Evolutionary conservation across 2,113 vertebrate species (phyloP).

Genomic region (Ochotona princeps): DNA sequence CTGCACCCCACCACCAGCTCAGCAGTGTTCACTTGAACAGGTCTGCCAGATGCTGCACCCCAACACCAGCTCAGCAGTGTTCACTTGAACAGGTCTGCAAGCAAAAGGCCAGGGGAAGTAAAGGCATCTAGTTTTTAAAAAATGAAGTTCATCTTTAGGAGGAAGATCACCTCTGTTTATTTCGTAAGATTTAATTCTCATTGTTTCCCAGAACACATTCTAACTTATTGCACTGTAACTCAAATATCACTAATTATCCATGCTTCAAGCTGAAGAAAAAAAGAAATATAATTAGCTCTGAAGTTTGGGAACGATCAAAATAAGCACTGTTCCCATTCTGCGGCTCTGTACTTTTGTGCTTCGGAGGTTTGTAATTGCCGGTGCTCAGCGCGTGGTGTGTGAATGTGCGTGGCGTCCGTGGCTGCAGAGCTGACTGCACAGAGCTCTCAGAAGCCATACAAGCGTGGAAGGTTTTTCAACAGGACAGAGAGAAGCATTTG

Average conservation of each 20-base stretch:
- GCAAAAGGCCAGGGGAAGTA: not conserved
- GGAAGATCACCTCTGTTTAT: conserved; percentile 36
- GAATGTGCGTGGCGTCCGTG: conserved; percentile 1
- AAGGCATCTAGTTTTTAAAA: not conserved
- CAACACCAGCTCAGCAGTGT: no score
- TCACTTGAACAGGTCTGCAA: no score
- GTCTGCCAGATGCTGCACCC: no score
- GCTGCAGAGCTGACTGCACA: not conserved
- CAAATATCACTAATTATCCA: conserved; percentile 7
- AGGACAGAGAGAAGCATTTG: not conserved
- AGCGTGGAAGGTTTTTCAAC: not conserved
- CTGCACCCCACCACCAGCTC: no score
- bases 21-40: no score
- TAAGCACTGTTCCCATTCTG: not conserved
- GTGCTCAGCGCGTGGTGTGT: not conserved
- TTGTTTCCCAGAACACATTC: conserved; percentile 33
- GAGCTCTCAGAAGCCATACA: not conserved
- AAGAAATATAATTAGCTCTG: conserved; percentile 45
- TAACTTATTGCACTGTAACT: conserved; percentile 45
- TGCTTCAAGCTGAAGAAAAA: not conserved
- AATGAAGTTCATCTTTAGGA: conserved; percentile 27
- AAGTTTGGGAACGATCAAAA: not conserved
- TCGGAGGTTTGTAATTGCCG: not conserved
- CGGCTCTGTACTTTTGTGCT: not conserved
- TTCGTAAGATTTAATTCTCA: conserved; percentile 49